Percentiles rank a stretch among this genome's conserved stretches.
phyloP scores from a whole-genome alignment of 2,888 invertebrate species.

The Ectobius pallidus region DNA sequence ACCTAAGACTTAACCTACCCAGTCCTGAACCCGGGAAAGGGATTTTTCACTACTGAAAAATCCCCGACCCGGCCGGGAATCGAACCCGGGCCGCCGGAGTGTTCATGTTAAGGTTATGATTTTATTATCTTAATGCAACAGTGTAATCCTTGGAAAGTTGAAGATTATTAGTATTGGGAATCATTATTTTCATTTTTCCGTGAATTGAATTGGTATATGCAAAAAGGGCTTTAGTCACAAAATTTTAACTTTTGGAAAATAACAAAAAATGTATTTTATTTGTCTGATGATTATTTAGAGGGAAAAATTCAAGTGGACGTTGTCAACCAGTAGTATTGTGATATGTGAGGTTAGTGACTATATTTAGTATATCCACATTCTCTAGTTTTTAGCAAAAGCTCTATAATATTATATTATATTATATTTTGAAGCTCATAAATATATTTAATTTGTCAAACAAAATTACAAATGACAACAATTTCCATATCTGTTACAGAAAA shows the following conservation, averaged over 20 bases:
- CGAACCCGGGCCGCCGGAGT: no score
- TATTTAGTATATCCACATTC: background rate
- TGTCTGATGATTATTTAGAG: background rate
- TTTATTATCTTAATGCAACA: no score
- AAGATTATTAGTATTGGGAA: no score
- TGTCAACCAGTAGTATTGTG: background rate
- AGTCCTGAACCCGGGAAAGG: no score
- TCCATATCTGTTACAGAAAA: background rate
- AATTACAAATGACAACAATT: background rate
- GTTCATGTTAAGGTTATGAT: no score
- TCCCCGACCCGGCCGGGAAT: no score
- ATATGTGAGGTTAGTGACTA: background rate
- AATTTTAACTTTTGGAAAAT: background rate
- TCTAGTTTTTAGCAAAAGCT: background rate
- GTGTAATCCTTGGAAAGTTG: no score
- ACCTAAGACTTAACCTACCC: no score
- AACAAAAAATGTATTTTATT: background rate
- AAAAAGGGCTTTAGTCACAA: no score
- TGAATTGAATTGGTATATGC: no score
- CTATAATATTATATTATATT: background rate
- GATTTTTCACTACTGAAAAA: no score
- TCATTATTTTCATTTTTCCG: no score
- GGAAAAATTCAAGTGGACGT: background rate
- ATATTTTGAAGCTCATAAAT: background rate
- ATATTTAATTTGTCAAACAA: background rate